Percentiles rank a stretch among this genome's conserved stretches.
These are phyloP conservation scores for Amphibalanus amphitrite DNA, from an alignment of 1,140 invertebrate species.

Conservation along the genomic window DNA sequence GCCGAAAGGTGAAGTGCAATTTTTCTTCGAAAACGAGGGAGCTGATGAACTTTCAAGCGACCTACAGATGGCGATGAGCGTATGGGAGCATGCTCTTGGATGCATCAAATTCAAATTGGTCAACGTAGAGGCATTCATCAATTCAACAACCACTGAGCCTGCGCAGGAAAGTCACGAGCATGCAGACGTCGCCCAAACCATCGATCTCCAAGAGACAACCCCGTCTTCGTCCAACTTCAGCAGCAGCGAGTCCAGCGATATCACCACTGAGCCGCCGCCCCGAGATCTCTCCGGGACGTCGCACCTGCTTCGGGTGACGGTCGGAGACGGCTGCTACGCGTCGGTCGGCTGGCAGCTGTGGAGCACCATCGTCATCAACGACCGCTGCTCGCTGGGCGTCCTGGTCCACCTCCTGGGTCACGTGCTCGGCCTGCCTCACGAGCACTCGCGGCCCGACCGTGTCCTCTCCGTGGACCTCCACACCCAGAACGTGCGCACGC, in stretches of 20 bases:
- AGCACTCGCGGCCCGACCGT: conserved; percentile 27
- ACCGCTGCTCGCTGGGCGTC: conserved; percentile 13
- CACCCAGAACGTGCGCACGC: conserved; percentile 18
- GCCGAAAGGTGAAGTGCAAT: background rate
- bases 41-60: background rate
- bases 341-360: background rate
- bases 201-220: background rate
- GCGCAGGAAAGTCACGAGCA: too few species aligned
- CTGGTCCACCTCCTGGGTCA: conserved; percentile 24
- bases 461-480: conserved; percentile 24
- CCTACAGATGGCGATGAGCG: background rate
- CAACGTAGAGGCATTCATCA: background rate
- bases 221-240: background rate
- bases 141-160: too few species aligned
- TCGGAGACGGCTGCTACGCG: background rate
- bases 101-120: background rate
- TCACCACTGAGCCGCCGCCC: background rate
- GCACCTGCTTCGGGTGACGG: background rate
- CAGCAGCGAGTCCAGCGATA: too few species aligned
- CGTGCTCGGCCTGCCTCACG: conserved; percentile 28
- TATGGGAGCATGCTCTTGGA: background rate
- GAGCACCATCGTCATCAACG: background rate
- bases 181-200: background rate
- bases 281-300: background rate
- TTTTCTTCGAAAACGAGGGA: background rate